Base-by-base conservation (phyloP, 2,888 invertebrate species). In the Zhuqinia jingwanae region DNA sequence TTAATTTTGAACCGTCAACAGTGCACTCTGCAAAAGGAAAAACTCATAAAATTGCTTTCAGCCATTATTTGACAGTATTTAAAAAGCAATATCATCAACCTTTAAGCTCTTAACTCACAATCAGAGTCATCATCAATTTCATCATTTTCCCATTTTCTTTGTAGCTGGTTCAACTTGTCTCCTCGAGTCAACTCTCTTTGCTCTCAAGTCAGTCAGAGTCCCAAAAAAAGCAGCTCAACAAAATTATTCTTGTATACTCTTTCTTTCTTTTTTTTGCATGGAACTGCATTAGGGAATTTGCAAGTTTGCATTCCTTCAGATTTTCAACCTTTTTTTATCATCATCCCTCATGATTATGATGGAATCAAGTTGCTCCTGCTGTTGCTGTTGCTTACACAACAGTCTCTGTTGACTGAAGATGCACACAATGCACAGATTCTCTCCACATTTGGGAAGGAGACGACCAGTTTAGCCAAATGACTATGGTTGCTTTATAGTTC, bases 391-490 rank as follows among this genome's bases (percentile, higher is more conserved):
- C 42, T n/a, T 20, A 25, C 11, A 77, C 20, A 77, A 30, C 70
- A 63, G 73, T 20, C 60, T 73, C 60, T 65, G 45, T 68, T 15
- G 47, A 36, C 60, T 60, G 25, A 60, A 70, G 30, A 79, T 70
- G 42, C 68, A 85, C 50, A 65, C 63, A 50, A 45, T 50, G 50
- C 50, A 27, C 63, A 79, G 77, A 63, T 80, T 86, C n/a, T n/a
- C n/a, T n/a, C 80, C 85, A 86, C 85, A 86, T 80, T 86, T 80
- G 80, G 85, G 63, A 80, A 76, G 63, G 78, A 45, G 79, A 76
- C 65, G 75, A 86, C 84, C 76, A 84, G 84, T 84, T 84, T 83
- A 75, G 75, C 68, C 50, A 77, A 77, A 27, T 77, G 73, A 77
- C 50, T 47, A n/a, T n/a, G 50, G 68, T 36, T 68, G 20, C 6